Base-by-base conservation (phyloP, 2,888 invertebrate genomes). In the Erpobdella octoculata region DNA sequence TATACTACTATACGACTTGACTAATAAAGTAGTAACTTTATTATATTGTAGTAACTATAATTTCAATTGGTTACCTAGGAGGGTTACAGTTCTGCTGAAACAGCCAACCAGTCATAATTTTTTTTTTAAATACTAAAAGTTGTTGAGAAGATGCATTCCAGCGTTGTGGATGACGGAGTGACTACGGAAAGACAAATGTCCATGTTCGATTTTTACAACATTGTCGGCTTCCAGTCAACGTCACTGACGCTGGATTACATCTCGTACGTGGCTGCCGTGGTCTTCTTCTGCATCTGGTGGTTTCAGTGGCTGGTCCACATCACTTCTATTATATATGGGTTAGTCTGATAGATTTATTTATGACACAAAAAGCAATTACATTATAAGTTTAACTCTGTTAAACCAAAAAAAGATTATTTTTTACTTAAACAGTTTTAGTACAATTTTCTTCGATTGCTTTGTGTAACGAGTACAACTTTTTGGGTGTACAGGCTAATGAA, bases 251-350 rank as follows among this genome's bases (percentile, higher is more conserved):
- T 69, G 53, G 69, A 69, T 53, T 69, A 58, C n/a, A 25, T 69
- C 18, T 31, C 37, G 25, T 69, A 58, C 58, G 73, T 72, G 8
- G 36, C 74, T 58, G 74, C 74, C 12, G 62, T 75, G 25, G 48
- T 74, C n/a, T 18, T 75, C 28, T 71, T 74, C 33, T 21, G 48
- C 8, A 67, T 58, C 25, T 75, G 75, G 75, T 70, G 73, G 61
- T 72, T 75, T 37, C 74, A 73, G 72, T 75, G 74, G 74, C 65
- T 73, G 15, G 36, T 72, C 25, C 75, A 75, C 70, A 35, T 74
- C 46, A 58, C 74, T n/a, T 72, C 75, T 31, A 75, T 75, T 38
- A 66, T 75, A 38, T 75, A 75, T 70, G 75, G 74, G 75, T 75
- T 48, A 73, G 75, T 72, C 31, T 6, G 12, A 8, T 31, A 1